These are phyloP conservation scores for Danio kyathit DNA, from an alignment of 2,797 vertebrate species.

Conservation along the genomic window DNA sequence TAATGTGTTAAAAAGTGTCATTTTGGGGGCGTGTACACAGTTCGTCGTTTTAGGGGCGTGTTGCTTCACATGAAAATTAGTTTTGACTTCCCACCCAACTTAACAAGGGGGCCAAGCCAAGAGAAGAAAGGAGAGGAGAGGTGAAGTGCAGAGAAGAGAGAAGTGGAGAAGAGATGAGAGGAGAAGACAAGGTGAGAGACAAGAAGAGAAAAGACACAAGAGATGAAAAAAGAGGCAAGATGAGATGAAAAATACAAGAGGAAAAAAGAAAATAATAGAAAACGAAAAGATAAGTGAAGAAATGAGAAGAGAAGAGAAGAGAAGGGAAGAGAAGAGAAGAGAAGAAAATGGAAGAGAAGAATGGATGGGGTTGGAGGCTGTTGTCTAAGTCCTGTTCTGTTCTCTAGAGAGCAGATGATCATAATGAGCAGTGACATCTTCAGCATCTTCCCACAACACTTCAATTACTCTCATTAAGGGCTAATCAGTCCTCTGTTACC, in stretches of 20 bases:
- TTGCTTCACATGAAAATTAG: no score
- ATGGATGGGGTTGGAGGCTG: neutral
- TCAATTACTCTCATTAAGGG: conserved; percentile 35
- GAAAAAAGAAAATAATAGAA: no score
- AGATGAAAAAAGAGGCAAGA: neutral
- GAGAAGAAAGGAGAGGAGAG: neutral
- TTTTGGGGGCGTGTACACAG: no score
- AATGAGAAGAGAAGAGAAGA: neutral
- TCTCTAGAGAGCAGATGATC: neutral
- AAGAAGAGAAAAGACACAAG: neutral
- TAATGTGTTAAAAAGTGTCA: no score
- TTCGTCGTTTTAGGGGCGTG: no score
- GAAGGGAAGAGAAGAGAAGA: neutral
- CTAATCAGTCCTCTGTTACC: conserved; percentile 18
- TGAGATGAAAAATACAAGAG: neutral
- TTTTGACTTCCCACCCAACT: no score
- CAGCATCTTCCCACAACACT: conserved; percentile 39
- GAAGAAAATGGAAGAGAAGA: neutral
- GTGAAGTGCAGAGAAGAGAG: neutral
- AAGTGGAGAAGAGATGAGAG: neutral
- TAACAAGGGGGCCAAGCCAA: no score
- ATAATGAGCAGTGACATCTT: conserved; percentile 35
- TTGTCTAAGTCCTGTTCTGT: neutral
- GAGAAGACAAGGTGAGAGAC: neutral
- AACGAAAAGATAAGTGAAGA: no score